Evolutionary conservation across 2,888 invertebrate genomes (phyloP).

Genomic region (Ceraclea dissimilis): DNA sequence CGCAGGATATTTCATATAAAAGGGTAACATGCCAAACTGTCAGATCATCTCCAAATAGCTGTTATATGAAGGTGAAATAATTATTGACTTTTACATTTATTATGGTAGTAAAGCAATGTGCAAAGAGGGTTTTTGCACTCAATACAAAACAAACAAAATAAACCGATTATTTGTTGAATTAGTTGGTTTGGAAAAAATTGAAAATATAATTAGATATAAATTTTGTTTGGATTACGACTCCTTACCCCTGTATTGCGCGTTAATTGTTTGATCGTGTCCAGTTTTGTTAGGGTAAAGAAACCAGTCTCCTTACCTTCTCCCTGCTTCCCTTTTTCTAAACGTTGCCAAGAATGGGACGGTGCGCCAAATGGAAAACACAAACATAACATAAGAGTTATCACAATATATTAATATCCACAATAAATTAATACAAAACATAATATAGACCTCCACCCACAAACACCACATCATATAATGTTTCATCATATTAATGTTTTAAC

Average conservation of each 20-base stretch:
- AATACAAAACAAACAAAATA: background rate
- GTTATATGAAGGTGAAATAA: background rate
- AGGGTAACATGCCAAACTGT: slow-evolving; percentile 22
- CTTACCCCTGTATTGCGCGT: slow-evolving; percentile 26
- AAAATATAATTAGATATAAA: slow-evolving; percentile 16
- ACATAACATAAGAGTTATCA: slow-evolving; percentile 27
- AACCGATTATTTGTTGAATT: background rate
- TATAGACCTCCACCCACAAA: too few relatives aligned
- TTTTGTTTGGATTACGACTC: slow-evolving; percentile 24
- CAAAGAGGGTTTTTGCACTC: slow-evolving; percentile 13
- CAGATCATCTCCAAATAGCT: slow-evolving; percentile 2
- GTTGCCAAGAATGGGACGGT: slow-evolving; percentile 34
- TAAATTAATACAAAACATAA: slow-evolving; percentile 3
- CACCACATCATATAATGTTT: too few relatives aligned
- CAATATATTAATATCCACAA: slow-evolving; percentile 2
- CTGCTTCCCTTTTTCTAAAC: slow-evolving; percentile 81
- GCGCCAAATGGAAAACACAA: slow-evolving; percentile 33
- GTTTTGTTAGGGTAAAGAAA: slow-evolving; percentile 27
- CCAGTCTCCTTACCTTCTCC: slow-evolving; percentile 65
- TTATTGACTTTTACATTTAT: background rate
- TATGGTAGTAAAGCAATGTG: slow-evolving; percentile 12
- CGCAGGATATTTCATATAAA: slow-evolving; percentile 21
- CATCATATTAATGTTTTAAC: too few relatives aligned
- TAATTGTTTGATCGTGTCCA: slow-evolving; percentile 26
- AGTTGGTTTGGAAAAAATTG: slow-evolving; percentile 8